These are phyloP conservation scores for Oenanthe melanoleuca DNA, from an alignment of 2,113 vertebrate species.

Conservation along the genomic window DNA sequence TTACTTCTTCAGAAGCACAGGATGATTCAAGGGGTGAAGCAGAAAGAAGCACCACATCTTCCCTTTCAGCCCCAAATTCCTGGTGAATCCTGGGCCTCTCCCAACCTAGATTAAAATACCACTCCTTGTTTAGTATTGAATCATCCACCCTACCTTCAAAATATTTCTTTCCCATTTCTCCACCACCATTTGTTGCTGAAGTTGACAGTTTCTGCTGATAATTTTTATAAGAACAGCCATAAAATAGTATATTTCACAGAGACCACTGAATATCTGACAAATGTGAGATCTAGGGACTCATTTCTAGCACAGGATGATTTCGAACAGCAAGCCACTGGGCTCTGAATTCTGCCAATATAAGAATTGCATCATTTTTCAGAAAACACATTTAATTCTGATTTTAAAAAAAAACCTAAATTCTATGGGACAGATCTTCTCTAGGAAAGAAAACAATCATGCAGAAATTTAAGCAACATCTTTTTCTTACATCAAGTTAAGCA, in stretches of 20 bases:
- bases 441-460: neutral
- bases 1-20: neutral
- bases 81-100: neutral
- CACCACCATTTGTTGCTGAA: neutral
- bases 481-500: neutral
- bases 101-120: neutral
- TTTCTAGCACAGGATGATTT: neutral
- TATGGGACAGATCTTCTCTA: neutral
- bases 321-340: neutral
- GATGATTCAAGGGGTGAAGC: neutral
- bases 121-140: neutral
- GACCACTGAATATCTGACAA: neutral
- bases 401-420: neutral
- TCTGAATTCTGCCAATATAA: neutral
- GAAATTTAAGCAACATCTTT: neutral
- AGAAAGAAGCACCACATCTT: neutral
- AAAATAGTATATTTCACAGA: neutral
- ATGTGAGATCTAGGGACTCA: neutral
- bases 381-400: neutral
- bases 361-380: neutral
- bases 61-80: neutral
- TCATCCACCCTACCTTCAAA: neutral
- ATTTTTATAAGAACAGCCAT: neutral
- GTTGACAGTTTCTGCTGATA: neutral
- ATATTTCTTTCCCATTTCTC: neutral